Evolutionary conservation across 1,140 invertebrate species (phyloP).

Genomic region (Drosophila nikananu): DNA sequence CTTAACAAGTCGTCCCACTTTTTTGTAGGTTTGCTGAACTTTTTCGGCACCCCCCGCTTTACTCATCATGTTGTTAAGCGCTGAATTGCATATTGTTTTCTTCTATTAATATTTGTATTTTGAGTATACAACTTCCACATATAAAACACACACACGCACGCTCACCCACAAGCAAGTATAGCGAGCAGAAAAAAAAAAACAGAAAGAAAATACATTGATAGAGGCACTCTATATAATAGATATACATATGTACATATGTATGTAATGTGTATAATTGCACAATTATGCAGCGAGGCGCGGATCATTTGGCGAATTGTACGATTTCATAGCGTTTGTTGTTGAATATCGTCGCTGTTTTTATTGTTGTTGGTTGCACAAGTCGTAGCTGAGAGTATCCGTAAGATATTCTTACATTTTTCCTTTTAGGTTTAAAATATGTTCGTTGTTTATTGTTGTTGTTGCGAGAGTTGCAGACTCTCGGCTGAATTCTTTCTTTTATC

Average conservation of each 20-base stretch:
- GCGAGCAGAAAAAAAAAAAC: slow-evolving; percentile 42
- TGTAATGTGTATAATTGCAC: slow-evolving; percentile 82
- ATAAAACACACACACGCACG: slow-evolving; percentile 29
- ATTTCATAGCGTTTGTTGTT: slow-evolving; percentile 45
- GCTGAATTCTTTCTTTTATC: slow-evolving; percentile 2
- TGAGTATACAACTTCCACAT: slow-evolving; percentile 51
- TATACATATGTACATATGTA: slow-evolving; percentile 34
- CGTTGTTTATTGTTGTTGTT: slow-evolving; percentile 28
- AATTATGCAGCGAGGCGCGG: slow-evolving; percentile 72
- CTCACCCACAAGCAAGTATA: slow-evolving; percentile 45
- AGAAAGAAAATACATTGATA: slow-evolving; percentile 31
- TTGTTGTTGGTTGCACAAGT: slow-evolving; percentile 42
- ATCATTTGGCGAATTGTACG: slow-evolving; percentile 53
- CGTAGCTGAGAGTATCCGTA: slow-evolving; percentile 8
- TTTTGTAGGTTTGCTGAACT: slow-evolving; percentile 65
- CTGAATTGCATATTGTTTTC: slow-evolving; percentile 71
- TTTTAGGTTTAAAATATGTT: slow-evolving; percentile 13
- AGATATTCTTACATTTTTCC: slow-evolving; percentile 39
- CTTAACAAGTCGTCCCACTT: slow-evolving; percentile 18
- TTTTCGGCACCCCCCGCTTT: slow-evolving; percentile 29
- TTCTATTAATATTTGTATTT: slow-evolving; percentile 60
- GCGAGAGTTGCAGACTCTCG: slow-evolving; percentile 4
- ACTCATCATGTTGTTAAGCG: slow-evolving; percentile 19
- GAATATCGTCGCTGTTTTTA: slow-evolving; percentile 43
- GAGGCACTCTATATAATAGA: slow-evolving; percentile 13